Evolutionary conservation across 2,797 vertebrate species (phyloP).

Genomic region (Danio kyathit): DNA sequence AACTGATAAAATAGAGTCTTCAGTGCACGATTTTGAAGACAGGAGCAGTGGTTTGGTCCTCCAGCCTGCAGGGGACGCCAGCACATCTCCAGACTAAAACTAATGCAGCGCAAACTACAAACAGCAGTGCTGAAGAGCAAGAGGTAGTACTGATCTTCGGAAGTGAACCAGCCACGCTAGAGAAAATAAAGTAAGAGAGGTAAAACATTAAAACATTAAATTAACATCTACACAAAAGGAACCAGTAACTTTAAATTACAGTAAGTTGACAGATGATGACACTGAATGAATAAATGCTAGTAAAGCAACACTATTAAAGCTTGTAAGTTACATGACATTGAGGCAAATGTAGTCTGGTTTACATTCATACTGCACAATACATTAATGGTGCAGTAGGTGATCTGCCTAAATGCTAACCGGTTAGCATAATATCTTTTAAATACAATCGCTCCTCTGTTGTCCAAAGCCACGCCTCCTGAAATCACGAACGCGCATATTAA

Average conservation of each 20-base stretch:
- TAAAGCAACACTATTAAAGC: too few relatives aligned
- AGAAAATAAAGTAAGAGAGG: neutral
- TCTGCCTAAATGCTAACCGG: too few relatives aligned
- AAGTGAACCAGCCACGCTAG: constrained; percentile 91
- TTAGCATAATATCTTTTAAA: too few relatives aligned
- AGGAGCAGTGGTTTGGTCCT: constrained; percentile 43
- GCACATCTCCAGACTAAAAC: constrained; percentile 93
- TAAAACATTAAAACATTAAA: neutral
- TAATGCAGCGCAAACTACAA: constrained; percentile 91
- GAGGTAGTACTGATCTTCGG: constrained; percentile 89
- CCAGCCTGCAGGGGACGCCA: constrained; percentile 71
- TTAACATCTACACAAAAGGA: neutral
- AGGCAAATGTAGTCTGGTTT: too few relatives aligned
- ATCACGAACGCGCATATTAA: too few relatives aligned
- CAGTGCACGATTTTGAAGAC: constrained; percentile 56
- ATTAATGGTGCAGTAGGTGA: too few relatives aligned
- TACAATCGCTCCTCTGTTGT: too few relatives aligned
- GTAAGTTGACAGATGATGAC: too few relatives aligned
- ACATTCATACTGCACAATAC: too few relatives aligned
- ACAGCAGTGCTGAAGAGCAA: constrained; percentile 92
- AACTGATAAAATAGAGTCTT: constrained; percentile 72
- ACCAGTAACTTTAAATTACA: neutral
- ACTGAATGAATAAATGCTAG: too few relatives aligned
- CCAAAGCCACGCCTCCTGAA: too few relatives aligned
- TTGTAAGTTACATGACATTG: too few relatives aligned